Conservation (phyloP, 2,888 invertebrate species). For the Sphaeridia pumilis region DNA sequence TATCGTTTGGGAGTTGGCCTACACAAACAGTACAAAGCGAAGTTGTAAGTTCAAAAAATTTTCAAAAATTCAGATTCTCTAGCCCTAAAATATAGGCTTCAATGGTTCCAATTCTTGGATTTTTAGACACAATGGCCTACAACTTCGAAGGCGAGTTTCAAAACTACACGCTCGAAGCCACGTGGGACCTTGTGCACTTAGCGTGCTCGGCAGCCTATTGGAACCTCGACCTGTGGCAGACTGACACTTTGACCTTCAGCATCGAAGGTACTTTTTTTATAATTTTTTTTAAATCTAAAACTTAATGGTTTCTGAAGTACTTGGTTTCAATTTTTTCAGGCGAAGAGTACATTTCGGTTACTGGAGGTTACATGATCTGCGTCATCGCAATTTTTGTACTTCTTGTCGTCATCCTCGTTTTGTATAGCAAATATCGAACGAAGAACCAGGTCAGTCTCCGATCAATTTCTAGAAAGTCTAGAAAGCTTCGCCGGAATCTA, state of each 20-base stretch:
- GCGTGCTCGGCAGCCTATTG: constrained; percentile 9
- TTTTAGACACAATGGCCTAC: constrained; percentile 4
- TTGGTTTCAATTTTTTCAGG: background rate
- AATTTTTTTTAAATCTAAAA: background rate
- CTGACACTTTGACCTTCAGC: background rate
- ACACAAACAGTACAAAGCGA: background rate
- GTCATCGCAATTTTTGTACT: background rate
- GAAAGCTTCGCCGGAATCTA: too few relatives aligned
- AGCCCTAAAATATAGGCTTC: background rate
- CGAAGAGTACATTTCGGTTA: background rate
- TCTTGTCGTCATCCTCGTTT: background rate
- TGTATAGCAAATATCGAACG: background rate
- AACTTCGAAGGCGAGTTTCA: constrained; percentile 2
- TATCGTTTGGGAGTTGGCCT: constrained; percentile 1
- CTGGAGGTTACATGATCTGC: background rate
- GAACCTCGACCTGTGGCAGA: constrained; percentile 8
- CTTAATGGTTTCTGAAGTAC: background rate
- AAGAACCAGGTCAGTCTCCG: background rate
- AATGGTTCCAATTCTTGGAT: background rate
- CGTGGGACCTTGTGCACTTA: background rate
- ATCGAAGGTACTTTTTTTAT: background rate
- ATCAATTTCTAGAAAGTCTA: too few relatives aligned
- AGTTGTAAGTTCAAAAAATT: background rate
- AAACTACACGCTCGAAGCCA: background rate
- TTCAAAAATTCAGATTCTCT: background rate